Percentiles rank a stretch among this genome's conserved stretches.
Conservation (phyloP, 2,113 vertebrate species). For the Cyanocitta stelleri region DNA sequence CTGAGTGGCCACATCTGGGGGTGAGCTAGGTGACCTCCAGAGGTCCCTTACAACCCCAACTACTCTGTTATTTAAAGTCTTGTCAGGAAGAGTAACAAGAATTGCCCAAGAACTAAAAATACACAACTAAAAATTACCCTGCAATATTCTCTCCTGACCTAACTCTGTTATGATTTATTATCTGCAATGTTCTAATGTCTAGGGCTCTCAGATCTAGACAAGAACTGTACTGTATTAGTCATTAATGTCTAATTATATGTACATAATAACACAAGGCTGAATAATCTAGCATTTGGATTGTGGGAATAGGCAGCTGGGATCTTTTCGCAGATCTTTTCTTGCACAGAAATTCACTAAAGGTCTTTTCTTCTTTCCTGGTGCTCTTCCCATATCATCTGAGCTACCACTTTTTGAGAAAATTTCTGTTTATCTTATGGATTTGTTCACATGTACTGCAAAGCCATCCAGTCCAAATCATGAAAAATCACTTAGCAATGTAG, state of each 20-base stretch:
- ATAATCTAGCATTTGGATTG: neutral
- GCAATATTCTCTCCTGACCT: neutral
- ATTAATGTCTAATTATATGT: neutral
- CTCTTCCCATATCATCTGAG: neutral
- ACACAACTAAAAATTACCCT: neutral
- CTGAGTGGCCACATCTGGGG: fast-evolving
- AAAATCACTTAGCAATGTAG: neutral
- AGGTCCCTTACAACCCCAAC: neutral
- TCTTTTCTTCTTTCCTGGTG: neutral
- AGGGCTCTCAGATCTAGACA: neutral
- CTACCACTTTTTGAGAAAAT: neutral
- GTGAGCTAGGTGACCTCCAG: neutral
- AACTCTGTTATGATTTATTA: neutral
- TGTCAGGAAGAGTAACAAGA: neutral
- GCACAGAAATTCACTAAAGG: neutral
- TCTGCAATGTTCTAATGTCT: neutral
- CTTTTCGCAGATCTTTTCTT: neutral
- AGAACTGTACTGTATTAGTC: neutral
- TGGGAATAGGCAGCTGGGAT: neutral
- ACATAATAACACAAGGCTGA: neutral
- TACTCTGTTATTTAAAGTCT: neutral
- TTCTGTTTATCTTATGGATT: neutral
- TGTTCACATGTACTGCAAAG: neutral
- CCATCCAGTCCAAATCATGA: neutral
- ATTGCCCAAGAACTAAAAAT: neutral